A percentile compares a stretch with the other conserved stretches of the same genome.
Conservation (phyloP, 1,140 invertebrate species). For the Drosophila mojavensis region DNA sequence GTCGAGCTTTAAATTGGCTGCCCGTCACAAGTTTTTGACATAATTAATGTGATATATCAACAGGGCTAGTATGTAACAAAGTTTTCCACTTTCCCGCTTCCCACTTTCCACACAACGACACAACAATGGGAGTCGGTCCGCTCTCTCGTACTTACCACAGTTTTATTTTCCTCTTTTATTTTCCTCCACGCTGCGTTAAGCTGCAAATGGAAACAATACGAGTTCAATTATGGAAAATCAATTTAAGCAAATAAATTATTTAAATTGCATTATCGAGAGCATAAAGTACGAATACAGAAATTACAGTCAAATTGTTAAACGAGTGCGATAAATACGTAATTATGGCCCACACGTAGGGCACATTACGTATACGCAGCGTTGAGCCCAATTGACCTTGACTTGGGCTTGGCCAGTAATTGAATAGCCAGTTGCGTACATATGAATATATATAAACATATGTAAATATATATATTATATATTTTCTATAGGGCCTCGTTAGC, state of each 20-base stretch:
- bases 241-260: conserved; percentile 26
- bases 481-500: neutral
- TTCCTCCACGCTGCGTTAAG: conserved; percentile 14
- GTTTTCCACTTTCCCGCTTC: neutral
- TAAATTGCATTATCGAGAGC: conserved; percentile 1
- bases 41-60: conserved; percentile 30
- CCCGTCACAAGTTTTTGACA: conserved; percentile 20
- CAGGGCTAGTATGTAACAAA: neutral
- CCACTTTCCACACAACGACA: neutral
- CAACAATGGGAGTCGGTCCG: conserved; percentile 16
- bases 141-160: conserved; percentile 47
- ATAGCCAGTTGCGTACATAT: conserved; percentile 8
- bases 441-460: neutral
- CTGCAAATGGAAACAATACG: conserved; percentile 32
- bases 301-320: neutral
- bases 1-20: conserved; percentile 32
- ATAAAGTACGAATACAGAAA: conserved; percentile 1
- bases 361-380: conserved; percentile 27
- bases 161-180: conserved; percentile 22
- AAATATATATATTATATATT: neutral
- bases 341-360: conserved; percentile 1
- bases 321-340: conserved; percentile 31
- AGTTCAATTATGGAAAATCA: conserved; percentile 33
- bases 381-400: conserved; percentile 28
- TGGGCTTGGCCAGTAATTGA: conserved; percentile 20